Conservation (phyloP, 2,797 vertebrate species). For the Pantherophis alleghaniensis region DNA sequence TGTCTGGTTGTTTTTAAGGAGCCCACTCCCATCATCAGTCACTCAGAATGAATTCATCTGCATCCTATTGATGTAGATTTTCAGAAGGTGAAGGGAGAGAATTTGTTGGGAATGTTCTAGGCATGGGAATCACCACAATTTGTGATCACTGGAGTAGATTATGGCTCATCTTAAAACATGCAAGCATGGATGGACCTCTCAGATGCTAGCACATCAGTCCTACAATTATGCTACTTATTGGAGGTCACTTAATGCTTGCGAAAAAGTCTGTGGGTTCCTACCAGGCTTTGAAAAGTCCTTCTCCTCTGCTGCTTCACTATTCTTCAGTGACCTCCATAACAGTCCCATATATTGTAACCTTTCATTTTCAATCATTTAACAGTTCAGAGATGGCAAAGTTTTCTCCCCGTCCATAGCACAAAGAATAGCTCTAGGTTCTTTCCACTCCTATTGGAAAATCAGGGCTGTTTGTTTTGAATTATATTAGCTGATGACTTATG, state of each 20-base stretch:
- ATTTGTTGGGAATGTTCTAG: slow-evolving; percentile 86
- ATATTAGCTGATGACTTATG: slow-evolving; percentile 71
- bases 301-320: slow-evolving; percentile 61
- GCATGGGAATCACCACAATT: slow-evolving; percentile 93
- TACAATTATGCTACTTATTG: slow-evolving; percentile 79
- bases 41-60: slow-evolving; percentile 91
- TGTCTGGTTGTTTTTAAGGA: slow-evolving; percentile 76
- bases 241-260: slow-evolving; percentile 68
- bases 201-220: slow-evolving; percentile 63
- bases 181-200: slow-evolving; percentile 75
- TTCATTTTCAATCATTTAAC: slow-evolving; percentile 88
- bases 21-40: slow-evolving; percentile 87
- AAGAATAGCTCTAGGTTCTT: slow-evolving; percentile 57
- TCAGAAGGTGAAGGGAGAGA: slow-evolving; percentile 65
- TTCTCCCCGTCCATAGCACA: slow-evolving; percentile 74
- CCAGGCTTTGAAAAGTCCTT: slow-evolving; percentile 76
- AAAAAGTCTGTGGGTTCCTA: slow-evolving; percentile 77
- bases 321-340: slow-evolving; percentile 80
- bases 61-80: slow-evolving; percentile 86
- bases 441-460: slow-evolving; percentile 56
- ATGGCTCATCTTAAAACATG: slow-evolving; percentile 86
- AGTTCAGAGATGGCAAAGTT: slow-evolving; percentile 78
- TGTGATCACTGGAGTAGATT: slow-evolving; percentile 87
- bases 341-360: slow-evolving; percentile 76
- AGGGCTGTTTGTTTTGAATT: slow-evolving; percentile 74